Evolutionary conservation across 2,888 invertebrate genomes (phyloP).

Genomic region (Archips xylosteana): DNA sequence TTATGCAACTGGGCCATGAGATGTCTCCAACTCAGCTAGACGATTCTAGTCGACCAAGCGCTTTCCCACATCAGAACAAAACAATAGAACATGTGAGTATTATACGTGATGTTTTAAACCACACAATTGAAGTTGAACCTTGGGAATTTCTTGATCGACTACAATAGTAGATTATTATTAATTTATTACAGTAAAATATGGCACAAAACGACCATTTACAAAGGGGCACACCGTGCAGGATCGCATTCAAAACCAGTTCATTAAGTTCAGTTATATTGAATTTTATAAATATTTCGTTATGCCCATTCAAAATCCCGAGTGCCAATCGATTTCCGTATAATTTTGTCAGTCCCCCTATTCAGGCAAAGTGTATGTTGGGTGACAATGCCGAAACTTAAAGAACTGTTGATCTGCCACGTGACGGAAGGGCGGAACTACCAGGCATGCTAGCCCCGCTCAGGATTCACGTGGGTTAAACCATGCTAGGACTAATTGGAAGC

Average conservation of each 20-base stretch:
- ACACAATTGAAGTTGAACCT: too few relatives aligned
- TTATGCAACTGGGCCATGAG: too few relatives aligned
- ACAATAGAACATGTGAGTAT: too few relatives aligned
- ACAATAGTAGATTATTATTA: too few relatives aligned
- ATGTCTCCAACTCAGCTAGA: too few relatives aligned
- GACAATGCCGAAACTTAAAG: conserved; percentile 72
- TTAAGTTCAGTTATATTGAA: not conserved
- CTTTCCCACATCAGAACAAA: too few relatives aligned
- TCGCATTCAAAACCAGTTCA: not conserved
- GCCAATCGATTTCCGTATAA: conserved; percentile 51
- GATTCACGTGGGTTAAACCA: conserved; percentile 66
- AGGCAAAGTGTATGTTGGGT: conserved; percentile 63
- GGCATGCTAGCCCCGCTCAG: conserved; percentile 70
- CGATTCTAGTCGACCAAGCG: too few relatives aligned
- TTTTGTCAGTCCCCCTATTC: conserved; percentile 77
- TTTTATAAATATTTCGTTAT: too few relatives aligned
- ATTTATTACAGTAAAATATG: not conserved
- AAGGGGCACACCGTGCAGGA: conserved; percentile 26
- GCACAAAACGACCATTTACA: not conserved
- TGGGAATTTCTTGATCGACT: too few relatives aligned
- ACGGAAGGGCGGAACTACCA: conserved; percentile 77
- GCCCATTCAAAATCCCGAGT: conserved; percentile 2
- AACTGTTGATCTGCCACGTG: conserved; percentile 78
- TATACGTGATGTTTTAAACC: too few relatives aligned
- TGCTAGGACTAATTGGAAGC: conserved; percentile 29